Base-by-base conservation (phyloP, 2,797 vertebrate species). In the Parotocinclus haroldoi region DNA sequence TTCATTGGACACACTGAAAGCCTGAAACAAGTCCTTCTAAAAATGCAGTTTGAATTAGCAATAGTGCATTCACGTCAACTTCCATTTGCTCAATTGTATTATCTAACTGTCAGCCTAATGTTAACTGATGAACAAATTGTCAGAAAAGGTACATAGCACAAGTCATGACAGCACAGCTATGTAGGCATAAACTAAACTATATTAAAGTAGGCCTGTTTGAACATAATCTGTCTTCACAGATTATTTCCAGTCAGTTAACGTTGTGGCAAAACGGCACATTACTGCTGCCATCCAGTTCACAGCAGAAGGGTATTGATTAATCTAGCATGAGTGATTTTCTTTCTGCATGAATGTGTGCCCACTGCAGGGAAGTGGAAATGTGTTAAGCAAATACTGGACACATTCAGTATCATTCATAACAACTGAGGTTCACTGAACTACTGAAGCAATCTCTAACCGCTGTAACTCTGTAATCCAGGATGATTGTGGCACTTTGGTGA, bases 1-100 rank as follows among this genome's bases (percentile, higher is more conserved):
- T 84, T 84, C 82, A 80, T 80, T 78, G 80, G 80, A 85, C 80
- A 68, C 72, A 79, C 77, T 78, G 77, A 80, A 75, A 81, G 68
- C 80, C 71, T 83, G 75, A 75, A 84, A 81, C 81, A 63, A 75
- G 69, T 73, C 72, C 78, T 84, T 8, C 27, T 27, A 27, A 5
- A 27, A 79, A 79, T 79, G 57, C 71, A 62, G 52, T 70, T 76
- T 60, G 42, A 74, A 80, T 73, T 19, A 27, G 59, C 69, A 37
- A n/a, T 11, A n/a, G 13, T 9, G 12, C 3, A 7, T 27, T 27
- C 27, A 27, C 27, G 5, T 10, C 7, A 19, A 18, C 10, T 12
- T 48, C 13, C 49, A 11, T 44, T 55, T 49, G 4, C 42, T 10
- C 9, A 5, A 50, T 44, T 56, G 52, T 52, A 61, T 71, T 68